Base-by-base conservation (phyloP, 30 jellyfish, hydroid and myxozoan species). In the Aurelia coerulea region DNA sequence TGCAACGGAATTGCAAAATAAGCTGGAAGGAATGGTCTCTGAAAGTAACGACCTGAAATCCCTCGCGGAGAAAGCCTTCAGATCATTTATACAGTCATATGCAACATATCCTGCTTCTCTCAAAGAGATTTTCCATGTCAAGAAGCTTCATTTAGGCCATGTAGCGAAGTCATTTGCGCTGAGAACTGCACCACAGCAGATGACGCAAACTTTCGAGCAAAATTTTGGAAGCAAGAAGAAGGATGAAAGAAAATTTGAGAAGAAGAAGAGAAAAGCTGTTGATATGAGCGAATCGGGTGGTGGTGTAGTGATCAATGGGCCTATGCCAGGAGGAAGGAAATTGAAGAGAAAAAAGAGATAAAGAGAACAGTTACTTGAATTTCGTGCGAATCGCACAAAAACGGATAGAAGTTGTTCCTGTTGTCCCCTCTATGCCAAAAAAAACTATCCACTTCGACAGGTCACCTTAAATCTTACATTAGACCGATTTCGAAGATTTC, bases 111-210 rank as follows among this genome's bases (percentile, higher is more conserved):
- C 99, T 17, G 58, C 91, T 10, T 15, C 53, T 5, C 65, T 90
- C 41, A 96, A 96, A 68, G 91, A 83, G 15, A 84, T 96, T 37
- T 96, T 96, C 76, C 96, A 90, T 68, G 83, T 88, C 53, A 90
- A 87, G 69, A 59, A 80, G 62, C 85, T 96, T 23, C 99, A 96
- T 78, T 65, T 90, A 37, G 99, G 99, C 9, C 99, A 96, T 71
- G 31, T 91, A 50, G 99, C 99, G 4, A 90, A 96, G 46, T 85
- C 97, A 3, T 96, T 91, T 82, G 98, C 93, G n/a, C 79, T 96
- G 50, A 73, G 98, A 59, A 88, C 89, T 68, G 97, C 98, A 12
- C 99, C 99, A 14, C 90, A 78, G 29, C 78, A 75, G 68, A 68
- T 94, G 81, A 90, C 62, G 74, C 82, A 68, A 9, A 34, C 23